These are phyloP conservation scores for Drosophila setifemur DNA, from an alignment of 1,140 invertebrate genomes.

Conservation along the genomic window DNA sequence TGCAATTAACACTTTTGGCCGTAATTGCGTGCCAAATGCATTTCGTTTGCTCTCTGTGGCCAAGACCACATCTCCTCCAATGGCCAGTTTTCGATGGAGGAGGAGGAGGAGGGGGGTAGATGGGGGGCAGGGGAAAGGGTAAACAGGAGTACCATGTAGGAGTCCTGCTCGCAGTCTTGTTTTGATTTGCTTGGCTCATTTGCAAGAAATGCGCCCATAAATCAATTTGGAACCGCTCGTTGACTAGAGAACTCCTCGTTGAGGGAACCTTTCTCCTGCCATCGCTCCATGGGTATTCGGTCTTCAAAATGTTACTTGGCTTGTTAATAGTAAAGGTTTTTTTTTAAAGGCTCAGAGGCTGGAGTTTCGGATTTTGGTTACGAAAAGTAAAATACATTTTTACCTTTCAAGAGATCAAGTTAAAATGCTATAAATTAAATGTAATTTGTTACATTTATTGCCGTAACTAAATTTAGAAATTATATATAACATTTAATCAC, in stretches of 20 bases:
- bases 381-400: too few species aligned
- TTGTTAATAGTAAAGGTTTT: too few species aligned
- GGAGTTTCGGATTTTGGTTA: too few species aligned
- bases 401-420: too few species aligned
- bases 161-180: constrained; percentile 41
- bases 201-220: constrained; percentile 68
- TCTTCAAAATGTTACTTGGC: too few species aligned
- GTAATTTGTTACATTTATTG: neutral
- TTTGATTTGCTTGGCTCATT: constrained; percentile 74
- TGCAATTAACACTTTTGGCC: constrained; percentile 79
- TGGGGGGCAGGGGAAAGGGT: neutral
- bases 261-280: neutral
- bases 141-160: constrained; percentile 12
- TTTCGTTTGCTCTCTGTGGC: constrained; percentile 51
- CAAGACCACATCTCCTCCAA: constrained; percentile 6
- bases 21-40: constrained; percentile 79
- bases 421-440: too few species aligned
- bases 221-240: constrained; percentile 46
- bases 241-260: neutral
- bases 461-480: too few species aligned
- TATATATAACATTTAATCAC: too few species aligned
- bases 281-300: neutral
- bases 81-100: neutral
- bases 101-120: neutral
- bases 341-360: too few species aligned